Evolutionary conservation across 2,888 invertebrate genomes (phyloP).

Genomic region (Callosobruchus maculatus): DNA sequence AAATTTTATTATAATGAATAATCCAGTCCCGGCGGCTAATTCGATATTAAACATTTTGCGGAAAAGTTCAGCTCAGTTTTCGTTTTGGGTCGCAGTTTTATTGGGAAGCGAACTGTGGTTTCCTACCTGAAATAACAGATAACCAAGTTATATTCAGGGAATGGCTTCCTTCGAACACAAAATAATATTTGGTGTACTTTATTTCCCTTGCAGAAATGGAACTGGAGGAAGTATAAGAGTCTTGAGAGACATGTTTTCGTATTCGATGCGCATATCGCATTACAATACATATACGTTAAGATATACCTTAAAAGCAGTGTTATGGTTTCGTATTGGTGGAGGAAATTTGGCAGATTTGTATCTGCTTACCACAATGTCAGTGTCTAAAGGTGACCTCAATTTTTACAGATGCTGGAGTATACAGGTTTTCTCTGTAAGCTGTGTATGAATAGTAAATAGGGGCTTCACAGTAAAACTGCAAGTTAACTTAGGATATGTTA

Average conservation of each 20-base stretch:
- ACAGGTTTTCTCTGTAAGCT: too few relatives aligned
- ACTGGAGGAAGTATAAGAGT: not conserved
- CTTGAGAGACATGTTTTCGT: not conserved
- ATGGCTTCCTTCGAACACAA: not conserved
- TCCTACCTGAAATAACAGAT: not conserved
- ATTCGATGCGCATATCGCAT: not conserved
- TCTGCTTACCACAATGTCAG: too few relatives aligned
- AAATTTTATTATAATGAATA: not conserved
- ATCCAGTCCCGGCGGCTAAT: not conserved
- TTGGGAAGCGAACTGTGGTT: not conserved
- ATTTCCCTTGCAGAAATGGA: not conserved
- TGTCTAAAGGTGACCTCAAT: too few relatives aligned
- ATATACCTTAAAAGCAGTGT: not conserved
- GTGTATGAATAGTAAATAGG: too few relatives aligned
- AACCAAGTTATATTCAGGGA: not conserved
- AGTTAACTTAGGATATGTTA: too few relatives aligned
- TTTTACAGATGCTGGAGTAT: too few relatives aligned
- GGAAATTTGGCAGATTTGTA: not conserved
- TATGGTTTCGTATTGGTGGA: not conserved
- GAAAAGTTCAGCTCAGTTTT: not conserved
- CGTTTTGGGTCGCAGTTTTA: not conserved
- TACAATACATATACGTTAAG: not conserved
- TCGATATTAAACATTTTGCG: not conserved
- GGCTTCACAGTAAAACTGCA: too few relatives aligned
- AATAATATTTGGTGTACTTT: not conserved